phyloP scores from a whole-genome alignment of 2,113 vertebrate genomes.

The Psephotus haematonotus region DNA sequence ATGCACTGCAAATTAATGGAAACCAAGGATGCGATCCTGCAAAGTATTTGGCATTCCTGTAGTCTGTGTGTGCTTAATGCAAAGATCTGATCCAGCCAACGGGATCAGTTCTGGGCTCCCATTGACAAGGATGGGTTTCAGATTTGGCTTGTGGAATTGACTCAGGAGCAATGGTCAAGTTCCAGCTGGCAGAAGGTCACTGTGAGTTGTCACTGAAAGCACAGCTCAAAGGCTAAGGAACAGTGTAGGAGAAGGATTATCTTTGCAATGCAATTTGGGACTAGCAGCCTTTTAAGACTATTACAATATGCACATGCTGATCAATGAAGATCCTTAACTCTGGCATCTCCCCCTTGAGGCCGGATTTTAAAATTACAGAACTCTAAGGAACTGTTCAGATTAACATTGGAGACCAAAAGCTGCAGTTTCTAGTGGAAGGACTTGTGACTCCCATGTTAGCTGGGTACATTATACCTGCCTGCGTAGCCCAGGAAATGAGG shows the following conservation, averaged over 20 bases:
- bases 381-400: neutral
- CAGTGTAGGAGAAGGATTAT: neutral
- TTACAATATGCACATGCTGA: neutral
- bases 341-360: constrained; percentile 72
- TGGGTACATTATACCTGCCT: neutral
- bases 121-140: neutral
- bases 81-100: neutral
- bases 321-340: constrained; percentile 52
- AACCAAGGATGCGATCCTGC: neutral
- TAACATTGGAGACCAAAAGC: neutral
- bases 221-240: neutral
- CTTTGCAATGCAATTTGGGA: neutral
- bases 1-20: neutral
- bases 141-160: neutral
- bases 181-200: neutral
- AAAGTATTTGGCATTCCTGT: neutral
- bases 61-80: neutral
- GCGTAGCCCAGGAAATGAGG: neutral
- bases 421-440: neutral
- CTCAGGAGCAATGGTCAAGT: neutral
- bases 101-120: neutral
- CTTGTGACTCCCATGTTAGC: neutral
- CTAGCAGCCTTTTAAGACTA: neutral
- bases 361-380: constrained; percentile 51
- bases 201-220: neutral